These are phyloP conservation scores for Chionodraco myersi DNA, from an alignment of 2,113 vertebrate species.

Conservation along the genomic window DNA sequence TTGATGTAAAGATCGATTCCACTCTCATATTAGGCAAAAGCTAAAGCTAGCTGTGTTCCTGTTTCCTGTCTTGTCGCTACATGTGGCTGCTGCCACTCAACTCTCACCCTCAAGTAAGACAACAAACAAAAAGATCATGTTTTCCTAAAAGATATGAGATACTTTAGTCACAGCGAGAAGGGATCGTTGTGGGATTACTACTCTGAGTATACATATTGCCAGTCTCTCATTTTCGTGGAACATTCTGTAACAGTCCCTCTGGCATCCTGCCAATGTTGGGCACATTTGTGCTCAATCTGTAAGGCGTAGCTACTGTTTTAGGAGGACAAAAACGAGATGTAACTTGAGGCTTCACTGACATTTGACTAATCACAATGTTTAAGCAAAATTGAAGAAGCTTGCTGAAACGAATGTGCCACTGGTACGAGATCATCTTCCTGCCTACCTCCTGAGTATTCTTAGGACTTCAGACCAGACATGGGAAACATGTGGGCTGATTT, in stretches of 20 bases:
- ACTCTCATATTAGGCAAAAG: background rate
- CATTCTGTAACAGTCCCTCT: conserved; percentile 25
- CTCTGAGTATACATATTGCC: background rate
- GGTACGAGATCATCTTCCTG: conserved; percentile 21
- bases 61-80: background rate
- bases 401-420: background rate
- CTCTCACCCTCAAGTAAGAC: background rate
- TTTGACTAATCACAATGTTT: conserved; percentile 42
- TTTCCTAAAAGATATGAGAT: conserved; percentile 2
- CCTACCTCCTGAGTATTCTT: conserved; percentile 13
- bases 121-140: background rate
- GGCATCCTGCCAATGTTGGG: conserved; percentile 22
- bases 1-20: background rate
- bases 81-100: background rate
- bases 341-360: conserved; percentile 36
- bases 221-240: conserved; percentile 25
- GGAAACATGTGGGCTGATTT: conserved; percentile 17
- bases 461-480: conserved; percentile 4
- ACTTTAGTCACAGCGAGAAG: background rate
- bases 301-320: conserved; percentile 39
- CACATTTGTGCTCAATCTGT: conserved; percentile 25
- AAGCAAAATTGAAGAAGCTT: background rate
- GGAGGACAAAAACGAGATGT: conserved; percentile 39
- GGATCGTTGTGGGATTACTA: background rate
- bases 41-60: background rate